Base-by-base conservation (phyloP, 2,113 vertebrate genomes). In the Python bivittatus region DNA sequence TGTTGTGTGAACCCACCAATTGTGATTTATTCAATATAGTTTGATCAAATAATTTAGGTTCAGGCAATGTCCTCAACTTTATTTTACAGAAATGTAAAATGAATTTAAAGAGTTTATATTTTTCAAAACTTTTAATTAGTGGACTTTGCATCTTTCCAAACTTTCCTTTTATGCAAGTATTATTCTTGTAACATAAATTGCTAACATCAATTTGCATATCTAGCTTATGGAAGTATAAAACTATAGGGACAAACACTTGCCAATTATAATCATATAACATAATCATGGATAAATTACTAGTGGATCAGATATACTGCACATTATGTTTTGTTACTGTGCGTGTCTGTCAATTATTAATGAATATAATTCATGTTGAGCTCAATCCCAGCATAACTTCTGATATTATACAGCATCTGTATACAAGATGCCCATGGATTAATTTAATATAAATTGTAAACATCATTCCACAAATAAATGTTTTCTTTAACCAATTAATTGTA, bases 161-260 rank as follows among this genome's bases (percentile, higher is more conserved):
- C 29, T 53, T 60, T 92, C 90, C 90, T 84, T 90, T 56, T 91
- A 84, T 89, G 93, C 56, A 52, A 85, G 29, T 91, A 90, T 0
- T 54, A 44, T 85, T 64, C 29, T 42, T 86, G n/a, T 1, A 91
- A 54, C 92, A 91, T 42, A 25, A 86, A 33, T 92, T 0, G 53
- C 33, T 20, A 42, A 86, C 86, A 17, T 86, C 6, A 86, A 2
- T 48, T 86, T 92, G 29, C 48, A 88, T 7, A 68, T 64, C 23
- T 7, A 60, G 17, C 17, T 84, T 85, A 38, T 27, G 58, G 4
- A 91, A 79, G 1, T 38, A 79, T 33, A 72, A 33, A 84, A 54
- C 2, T 60, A 20, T 23, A 27, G 15, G 61, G 20, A 38, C 56
- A 91, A 56, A 9, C n/a, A n/a, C 27, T 5, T 6, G 25, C 54